Percentiles rank a stretch among this genome's conserved stretches.
These are phyloP conservation scores for Euwallacea fornicatus DNA, from an alignment of 1,140 invertebrate genomes.

Conservation along the genomic window DNA sequence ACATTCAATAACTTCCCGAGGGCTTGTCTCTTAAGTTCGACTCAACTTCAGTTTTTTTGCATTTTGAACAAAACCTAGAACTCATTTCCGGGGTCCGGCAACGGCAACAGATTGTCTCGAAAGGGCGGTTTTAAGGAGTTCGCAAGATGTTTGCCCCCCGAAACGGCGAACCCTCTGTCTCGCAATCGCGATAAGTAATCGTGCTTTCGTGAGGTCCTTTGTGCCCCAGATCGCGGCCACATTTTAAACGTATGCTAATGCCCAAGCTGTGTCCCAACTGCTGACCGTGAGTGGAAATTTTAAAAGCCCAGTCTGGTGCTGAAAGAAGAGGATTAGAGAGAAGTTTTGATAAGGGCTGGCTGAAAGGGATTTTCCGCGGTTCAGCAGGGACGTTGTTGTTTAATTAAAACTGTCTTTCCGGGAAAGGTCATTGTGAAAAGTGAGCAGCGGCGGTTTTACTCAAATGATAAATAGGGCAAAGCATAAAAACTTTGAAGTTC, in stretches of 20 bases:
- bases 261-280: slow-evolving; percentile 41
- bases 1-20: slow-evolving; percentile 8
- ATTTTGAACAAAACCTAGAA: too few relatives aligned
- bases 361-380: too few relatives aligned
- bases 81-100: too few relatives aligned
- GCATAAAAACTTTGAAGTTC: too few relatives aligned
- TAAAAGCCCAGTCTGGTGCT: slow-evolving; percentile 28
- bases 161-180: slow-evolving; percentile 17
- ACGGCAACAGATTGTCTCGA: neutral
- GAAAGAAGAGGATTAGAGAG: slow-evolving; percentile 9
- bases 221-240: slow-evolving; percentile 49
- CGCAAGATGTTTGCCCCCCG: slow-evolving; percentile 43
- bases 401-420: too few relatives aligned
- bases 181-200: slow-evolving; percentile 52
- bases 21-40: slow-evolving; percentile 4
- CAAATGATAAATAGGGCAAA: too few relatives aligned
- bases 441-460: too few relatives aligned
- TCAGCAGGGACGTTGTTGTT: too few relatives aligned
- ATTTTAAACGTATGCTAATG: slow-evolving; percentile 55
- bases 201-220: slow-evolving; percentile 51
- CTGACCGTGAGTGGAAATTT: slow-evolving; percentile 47
- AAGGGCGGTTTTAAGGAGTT: slow-evolving; percentile 38
- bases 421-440: too few relatives aligned
- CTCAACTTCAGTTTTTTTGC: neutral
- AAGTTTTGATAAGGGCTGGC: neutral